Conservation (phyloP, 2,797 vertebrate species). For the Smutsia gigantea region DNA sequence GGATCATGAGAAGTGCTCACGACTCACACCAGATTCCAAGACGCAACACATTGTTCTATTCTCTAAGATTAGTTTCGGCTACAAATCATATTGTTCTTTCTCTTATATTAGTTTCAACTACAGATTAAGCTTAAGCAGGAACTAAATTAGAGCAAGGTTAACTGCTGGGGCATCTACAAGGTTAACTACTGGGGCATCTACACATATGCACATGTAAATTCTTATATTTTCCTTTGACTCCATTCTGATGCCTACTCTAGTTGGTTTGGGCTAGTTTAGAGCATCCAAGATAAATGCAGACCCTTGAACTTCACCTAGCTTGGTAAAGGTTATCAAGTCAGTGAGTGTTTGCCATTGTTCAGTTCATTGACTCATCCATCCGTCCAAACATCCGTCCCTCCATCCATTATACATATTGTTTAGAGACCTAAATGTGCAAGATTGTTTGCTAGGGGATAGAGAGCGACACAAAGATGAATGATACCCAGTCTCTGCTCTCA, state of each 20-base stretch:
- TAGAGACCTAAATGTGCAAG: not conserved
- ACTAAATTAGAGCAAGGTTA: no score
- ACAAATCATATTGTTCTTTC: no score
- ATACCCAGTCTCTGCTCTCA: not conserved
- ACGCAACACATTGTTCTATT: no score
- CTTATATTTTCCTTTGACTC: not conserved
- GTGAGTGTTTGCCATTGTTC: not conserved
- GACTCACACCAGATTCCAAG: no score
- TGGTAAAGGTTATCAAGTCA: not conserved
- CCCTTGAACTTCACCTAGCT: not conserved
- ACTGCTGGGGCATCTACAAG: no score
- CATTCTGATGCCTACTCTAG: not conserved
- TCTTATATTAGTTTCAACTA: no score
- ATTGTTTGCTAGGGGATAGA: not conserved
- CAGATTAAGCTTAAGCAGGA: no score
- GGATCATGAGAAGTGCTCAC: no score
- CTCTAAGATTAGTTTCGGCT: no score
- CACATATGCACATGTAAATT: not conserved
- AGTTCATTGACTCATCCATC: not conserved
- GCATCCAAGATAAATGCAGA: not conserved
- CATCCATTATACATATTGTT: not conserved
- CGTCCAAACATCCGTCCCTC: not conserved
- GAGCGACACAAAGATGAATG: not conserved
- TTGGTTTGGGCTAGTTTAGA: not conserved
- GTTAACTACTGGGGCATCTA: no score